These are phyloP conservation scores for Melipona quadrifasciata DNA, from an alignment of 1,140 invertebrate genomes.

Conservation along the genomic window DNA sequence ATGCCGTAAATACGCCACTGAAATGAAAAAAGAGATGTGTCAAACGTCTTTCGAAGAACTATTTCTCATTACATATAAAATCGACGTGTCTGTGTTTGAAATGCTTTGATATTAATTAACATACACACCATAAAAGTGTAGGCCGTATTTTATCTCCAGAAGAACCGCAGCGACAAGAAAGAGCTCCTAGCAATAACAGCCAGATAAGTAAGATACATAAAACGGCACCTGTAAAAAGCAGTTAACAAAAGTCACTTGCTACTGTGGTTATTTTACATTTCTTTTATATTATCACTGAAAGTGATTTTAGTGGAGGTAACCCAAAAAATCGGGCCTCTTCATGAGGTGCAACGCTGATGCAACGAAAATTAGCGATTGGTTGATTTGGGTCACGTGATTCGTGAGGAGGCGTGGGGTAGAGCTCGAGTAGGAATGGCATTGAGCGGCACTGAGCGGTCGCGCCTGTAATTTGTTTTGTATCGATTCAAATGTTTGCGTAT, in stretches of 20 bases:
- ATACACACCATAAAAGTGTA: constrained; percentile 80
- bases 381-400: no score
- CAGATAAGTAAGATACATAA: constrained; percentile 79
- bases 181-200: constrained; percentile 79
- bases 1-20: constrained; percentile 73
- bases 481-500: no score
- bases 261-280: neutral
- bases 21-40: constrained; percentile 32
- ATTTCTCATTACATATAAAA: neutral
- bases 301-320: no score
- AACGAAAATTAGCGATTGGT: no score
- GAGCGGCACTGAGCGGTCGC: no score
- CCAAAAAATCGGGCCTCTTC: no score
- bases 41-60: neutral
- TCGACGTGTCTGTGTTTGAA: no score
- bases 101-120: neutral
- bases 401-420: no score
- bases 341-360: no score
- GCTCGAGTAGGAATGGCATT: no score
- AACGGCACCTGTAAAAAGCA: constrained; percentile 73
- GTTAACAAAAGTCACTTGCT: neutral
- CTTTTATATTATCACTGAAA: no score
- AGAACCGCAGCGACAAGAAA: constrained; percentile 83
- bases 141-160: constrained; percentile 82
- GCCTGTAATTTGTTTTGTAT: no score